Percentiles rank a stretch among this genome's conserved stretches.
Conservation (phyloP, 2,113 vertebrate species). For the Microcebus lehilahytsara region DNA sequence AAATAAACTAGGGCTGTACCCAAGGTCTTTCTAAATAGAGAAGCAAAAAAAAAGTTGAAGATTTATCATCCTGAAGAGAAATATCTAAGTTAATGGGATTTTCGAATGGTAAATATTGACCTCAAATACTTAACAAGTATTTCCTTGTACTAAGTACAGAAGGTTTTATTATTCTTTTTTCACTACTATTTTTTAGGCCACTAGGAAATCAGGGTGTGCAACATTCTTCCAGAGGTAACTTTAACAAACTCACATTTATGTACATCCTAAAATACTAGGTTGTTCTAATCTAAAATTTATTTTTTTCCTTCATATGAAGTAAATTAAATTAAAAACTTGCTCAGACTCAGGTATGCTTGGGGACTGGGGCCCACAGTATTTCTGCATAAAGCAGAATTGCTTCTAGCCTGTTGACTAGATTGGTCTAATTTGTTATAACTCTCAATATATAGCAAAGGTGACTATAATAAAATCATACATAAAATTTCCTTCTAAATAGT, state of each 20-base stretch:
- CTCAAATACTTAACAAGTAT: background rate
- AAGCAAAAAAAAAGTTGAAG: background rate
- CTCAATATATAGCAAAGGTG: background rate
- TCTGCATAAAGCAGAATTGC: background rate
- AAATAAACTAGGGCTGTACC: background rate
- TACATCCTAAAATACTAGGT: background rate
- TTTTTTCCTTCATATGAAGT: background rate
- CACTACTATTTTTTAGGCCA: background rate
- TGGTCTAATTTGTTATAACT: background rate
- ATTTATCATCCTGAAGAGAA: background rate
- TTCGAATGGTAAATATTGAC: slow-evolving; percentile 12
- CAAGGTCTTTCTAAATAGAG: background rate
- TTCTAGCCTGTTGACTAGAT: background rate
- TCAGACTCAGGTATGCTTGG: background rate
- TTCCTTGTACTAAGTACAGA: background rate
- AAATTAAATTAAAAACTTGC: background rate
- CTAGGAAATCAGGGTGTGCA: background rate
- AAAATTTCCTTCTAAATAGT: background rate
- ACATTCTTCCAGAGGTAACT: background rate
- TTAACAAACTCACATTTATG: background rate
- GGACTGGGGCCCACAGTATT: background rate
- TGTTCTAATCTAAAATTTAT: background rate
- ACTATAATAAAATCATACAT: background rate
- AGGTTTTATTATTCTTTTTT: background rate
- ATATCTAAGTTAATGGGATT: background rate